phyloP scores from a whole-genome alignment of 2,888 invertebrate genomes.

The Dusona sp. region DNA sequence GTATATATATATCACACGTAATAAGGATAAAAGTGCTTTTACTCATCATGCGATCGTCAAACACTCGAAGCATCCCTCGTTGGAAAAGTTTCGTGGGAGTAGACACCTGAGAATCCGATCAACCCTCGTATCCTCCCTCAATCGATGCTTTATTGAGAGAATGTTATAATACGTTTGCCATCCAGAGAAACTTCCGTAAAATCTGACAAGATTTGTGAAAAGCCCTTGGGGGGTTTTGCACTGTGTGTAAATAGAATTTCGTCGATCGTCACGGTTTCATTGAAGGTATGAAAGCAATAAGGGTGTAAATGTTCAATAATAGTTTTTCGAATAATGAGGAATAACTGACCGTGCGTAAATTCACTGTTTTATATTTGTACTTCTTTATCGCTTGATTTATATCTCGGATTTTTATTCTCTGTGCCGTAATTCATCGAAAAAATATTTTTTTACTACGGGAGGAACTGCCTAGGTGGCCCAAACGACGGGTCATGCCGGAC shows the following conservation, averaged over 20 bases:
- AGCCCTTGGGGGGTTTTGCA: constrained; percentile 14
- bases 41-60: constrained; percentile 82
- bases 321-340: not conserved
- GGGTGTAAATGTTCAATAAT: not conserved
- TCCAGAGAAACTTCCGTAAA: constrained; percentile 30
- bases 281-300: not conserved
- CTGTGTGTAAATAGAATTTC: not conserved
- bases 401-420: not conserved
- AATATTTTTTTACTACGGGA: too few species aligned
- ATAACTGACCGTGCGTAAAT: not conserved
- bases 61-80: constrained; percentile 74
- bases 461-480: too few species aligned
- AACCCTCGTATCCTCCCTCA: constrained; percentile 46
- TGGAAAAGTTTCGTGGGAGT: constrained; percentile 75
- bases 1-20: constrained; percentile 2
- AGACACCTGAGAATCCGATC: constrained; percentile 78
- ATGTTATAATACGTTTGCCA: constrained; percentile 27
- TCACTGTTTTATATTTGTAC: not conserved
- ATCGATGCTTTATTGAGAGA: constrained; percentile 39
- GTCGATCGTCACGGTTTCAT: not conserved
- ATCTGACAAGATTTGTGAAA: constrained; percentile 40
- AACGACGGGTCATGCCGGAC: too few species aligned
- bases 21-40: constrained; percentile 77
- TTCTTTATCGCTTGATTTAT: not conserved
- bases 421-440: not conserved